Percentiles rank a stretch among this genome's conserved stretches.
Conservation (phyloP, 2,113 vertebrate species). For the Corvus moneduloides region DNA sequence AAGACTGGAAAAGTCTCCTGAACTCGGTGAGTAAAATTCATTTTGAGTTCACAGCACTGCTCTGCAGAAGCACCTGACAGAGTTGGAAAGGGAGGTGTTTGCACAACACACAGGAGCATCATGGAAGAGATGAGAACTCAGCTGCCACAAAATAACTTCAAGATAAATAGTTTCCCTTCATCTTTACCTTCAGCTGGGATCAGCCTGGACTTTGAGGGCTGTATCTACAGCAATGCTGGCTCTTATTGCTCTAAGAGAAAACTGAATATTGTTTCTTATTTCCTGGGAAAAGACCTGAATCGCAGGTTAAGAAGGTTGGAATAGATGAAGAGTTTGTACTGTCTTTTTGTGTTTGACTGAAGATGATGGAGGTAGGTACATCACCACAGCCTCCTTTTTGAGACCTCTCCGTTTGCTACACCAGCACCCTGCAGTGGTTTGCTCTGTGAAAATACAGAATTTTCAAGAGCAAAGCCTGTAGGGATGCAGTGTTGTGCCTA, state of each 20-base stretch:
- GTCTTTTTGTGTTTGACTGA: not conserved
- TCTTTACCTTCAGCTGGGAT: not conserved
- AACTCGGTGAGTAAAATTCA: not conserved
- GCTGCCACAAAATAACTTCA: not conserved
- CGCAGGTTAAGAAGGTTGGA: not conserved
- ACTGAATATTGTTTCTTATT: not conserved
- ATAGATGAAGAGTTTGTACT: not conserved
- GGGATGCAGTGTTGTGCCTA: not conserved
- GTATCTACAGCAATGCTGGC: not conserved
- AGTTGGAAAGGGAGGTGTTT: not conserved
- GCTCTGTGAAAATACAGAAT: not conserved
- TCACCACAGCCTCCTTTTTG: not conserved
- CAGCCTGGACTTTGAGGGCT: not conserved
- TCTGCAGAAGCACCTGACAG: not conserved
- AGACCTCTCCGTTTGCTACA: not conserved
- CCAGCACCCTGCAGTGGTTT: rapidly evolving
- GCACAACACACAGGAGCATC: not conserved
- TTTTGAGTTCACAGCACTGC: not conserved
- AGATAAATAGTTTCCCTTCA: not conserved
- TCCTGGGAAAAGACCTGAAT: not conserved
- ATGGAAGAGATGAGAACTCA: not conserved
- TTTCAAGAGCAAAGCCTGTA: not conserved
- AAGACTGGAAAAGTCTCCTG: not conserved
- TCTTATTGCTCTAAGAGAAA: not conserved
- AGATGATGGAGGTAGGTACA: not conserved